Evolutionary conservation across 2,113 vertebrate species (phyloP), one percentile per base, ranked within the genome.

Genomic region (Pantherophis guttatus): DNA sequence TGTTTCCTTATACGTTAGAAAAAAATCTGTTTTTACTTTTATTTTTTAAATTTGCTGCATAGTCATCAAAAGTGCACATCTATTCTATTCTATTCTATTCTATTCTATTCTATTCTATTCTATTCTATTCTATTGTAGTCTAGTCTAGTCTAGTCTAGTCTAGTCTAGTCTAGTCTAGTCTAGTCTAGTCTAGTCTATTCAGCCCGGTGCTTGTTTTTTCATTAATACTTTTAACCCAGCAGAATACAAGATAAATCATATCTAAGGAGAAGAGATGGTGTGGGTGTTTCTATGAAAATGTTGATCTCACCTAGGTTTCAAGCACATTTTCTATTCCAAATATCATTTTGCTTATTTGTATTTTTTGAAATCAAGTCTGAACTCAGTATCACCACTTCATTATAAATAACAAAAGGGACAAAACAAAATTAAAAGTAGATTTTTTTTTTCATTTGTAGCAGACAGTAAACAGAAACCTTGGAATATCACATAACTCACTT

Each of bases 11-110:
- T 62, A 52, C 87, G 57, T 85, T 55, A 88, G 12, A 91, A 93
- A 24, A 62, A 33, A 62, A 92, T 92, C 90, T 91, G 0, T 91
- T 93, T 1, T 9, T n/a, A 95, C 93, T 50, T 91, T 75, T 62
- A 62, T 26, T 62, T 21, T 92, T 57, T 70, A 29, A 65, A 0
- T 89, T 59, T 92, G 52, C 39, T 57, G 23, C 86, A 90, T 90
- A 93, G 58, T 53, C 89, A 91, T 81, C 92, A 86, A 54, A 91
- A 48, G 44, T 48, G 39, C 39, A 44, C 39, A 44, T 0, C 44
- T 48, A 3, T 3, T 54, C 54, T 54, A 15, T 1, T 54, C 12
- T 54, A 15, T 3, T 44, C 44, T 44, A 3, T 0, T 54, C 53
- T 54, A 15, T 3, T 54, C 11, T 54, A 15, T 3, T 44, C 44